Evolutionary conservation across 2,113 vertebrate genomes (phyloP), one percentile per base, ranked within the genome.

Genomic region (Acinonyx jubatus): DNA sequence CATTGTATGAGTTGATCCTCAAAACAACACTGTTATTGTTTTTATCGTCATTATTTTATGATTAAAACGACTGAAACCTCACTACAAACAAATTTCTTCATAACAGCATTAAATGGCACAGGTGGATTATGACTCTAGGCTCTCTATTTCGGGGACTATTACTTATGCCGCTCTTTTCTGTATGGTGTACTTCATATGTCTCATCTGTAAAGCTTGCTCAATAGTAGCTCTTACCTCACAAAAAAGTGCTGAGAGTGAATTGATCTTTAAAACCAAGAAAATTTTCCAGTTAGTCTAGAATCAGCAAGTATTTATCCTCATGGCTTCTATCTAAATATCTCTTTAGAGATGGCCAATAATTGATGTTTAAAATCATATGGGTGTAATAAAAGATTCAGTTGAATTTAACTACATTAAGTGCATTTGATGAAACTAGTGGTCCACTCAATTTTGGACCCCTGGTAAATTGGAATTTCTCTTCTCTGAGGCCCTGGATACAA

Each of bases 221-320:
- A n/a, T 88, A 33, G 31, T 66, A 50, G 9, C 66, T 57, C 25
- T 13, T 48, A 25, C 3, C 33, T 94, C 38, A 92, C 45, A 74
- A 61, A 27, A 63, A 93, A 33, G 18, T 91, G 15, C 23, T 88
- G 50, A 55, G 3, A 86, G 10, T 83, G 63, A 87, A 66, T 61
- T 89, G 52, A 55, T 97, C 92, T 94, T 84, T 79, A 88, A 91
- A 83, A 38, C 4, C 1, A 83, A 83, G 76, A 73, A 69, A 91
- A 91, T 66, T 73, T 41, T 38, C 25, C 33, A 71, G 1, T 69
- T 66, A 57, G 31, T 23, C 33, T 73, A 91, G 61, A 90, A 48
- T 95, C 52, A 87, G 48, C 36, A 71, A 76, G 23, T 91, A 87
- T 73, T 89, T 89, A 80, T 33, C 18, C 29, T 69, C 0, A 10